Evolutionary conservation across 2,113 vertebrate species (phyloP).

Genomic region (Ictidomys tridecemlineatus): DNA sequence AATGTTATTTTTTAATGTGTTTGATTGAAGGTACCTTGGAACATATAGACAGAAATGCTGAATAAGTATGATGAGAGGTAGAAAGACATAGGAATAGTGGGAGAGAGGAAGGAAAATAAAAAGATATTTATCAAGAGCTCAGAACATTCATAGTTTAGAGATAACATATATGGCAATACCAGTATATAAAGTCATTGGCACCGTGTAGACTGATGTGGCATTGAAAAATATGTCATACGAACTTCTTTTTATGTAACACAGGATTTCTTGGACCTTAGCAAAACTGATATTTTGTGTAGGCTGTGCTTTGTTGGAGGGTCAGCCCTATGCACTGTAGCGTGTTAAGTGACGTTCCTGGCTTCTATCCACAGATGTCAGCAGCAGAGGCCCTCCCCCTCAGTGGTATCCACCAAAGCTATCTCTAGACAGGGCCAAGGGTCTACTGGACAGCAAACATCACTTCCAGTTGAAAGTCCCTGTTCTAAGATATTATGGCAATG

Average conservation of each 20-base stretch:
- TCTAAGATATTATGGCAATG: not conserved
- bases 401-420: not conserved
- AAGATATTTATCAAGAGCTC: not conserved
- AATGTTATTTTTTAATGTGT: not conserved
- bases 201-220: not conserved
- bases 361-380: not conserved
- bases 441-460: not conserved
- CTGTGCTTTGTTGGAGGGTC: not conserved
- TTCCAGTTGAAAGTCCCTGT: not conserved
- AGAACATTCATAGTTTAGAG: not conserved
- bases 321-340: not conserved
- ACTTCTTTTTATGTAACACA: not conserved
- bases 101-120: not conserved
- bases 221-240: fast-evolving
- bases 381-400: fast-evolving
- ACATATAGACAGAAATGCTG: not conserved
- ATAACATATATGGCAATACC: too few relatives aligned
- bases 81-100: not conserved
- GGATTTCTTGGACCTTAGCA: not conserved
- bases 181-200: not conserved
- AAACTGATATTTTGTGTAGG: not conserved
- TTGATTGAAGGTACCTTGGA: not conserved
- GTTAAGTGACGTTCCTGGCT: not conserved
- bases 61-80: not conserved
- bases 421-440: not conserved